These are phyloP conservation scores for Orgyia antiqua DNA, from an alignment of 2,888 invertebrate species.

Conservation along the genomic window DNA sequence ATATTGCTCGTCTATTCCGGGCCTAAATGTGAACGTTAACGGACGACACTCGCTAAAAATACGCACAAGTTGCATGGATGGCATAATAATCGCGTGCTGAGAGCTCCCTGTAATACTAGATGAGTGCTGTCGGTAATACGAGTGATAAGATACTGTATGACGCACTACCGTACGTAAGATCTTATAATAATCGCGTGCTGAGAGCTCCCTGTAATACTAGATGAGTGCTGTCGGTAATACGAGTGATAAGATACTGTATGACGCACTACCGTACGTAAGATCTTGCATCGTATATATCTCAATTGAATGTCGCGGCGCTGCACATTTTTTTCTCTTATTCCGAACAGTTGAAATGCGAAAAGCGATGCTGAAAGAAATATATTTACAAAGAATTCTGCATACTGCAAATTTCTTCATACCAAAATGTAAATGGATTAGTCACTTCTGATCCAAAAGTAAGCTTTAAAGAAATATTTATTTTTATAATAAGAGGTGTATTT, in stretches of 20 bases:
- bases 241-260: slow-evolving; percentile 14
- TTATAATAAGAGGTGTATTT: no score
- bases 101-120: slow-evolving; percentile 16
- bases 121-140: slow-evolving; percentile 10
- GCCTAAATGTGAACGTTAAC: no score
- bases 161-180: slow-evolving; percentile 12
- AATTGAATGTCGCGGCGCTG: slow-evolving; percentile 5
- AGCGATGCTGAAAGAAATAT: no score
- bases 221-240: slow-evolving; percentile 12
- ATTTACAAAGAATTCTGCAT: no score
- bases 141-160: slow-evolving; percentile 16
- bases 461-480: no score
- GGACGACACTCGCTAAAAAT: slow-evolving; percentile 32
- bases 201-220: slow-evolving; percentile 16
- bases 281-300: slow-evolving; percentile 19
- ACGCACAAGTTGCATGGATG: slow-evolving; percentile 21
- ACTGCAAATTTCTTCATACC: no score
- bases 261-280: slow-evolving; percentile 13
- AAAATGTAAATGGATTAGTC: no score
- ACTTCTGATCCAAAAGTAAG: no score
- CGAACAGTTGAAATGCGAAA: not conserved
- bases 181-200: slow-evolving; percentile 27
- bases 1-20: slow-evolving; percentile 14
- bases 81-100: slow-evolving; percentile 27
- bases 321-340: slow-evolving; percentile 1